Evolutionary conservation across 2,888 invertebrate genomes (phyloP), one percentile per base, ranked within the genome.

Genomic region (Hypomecis punctinalis): DNA sequence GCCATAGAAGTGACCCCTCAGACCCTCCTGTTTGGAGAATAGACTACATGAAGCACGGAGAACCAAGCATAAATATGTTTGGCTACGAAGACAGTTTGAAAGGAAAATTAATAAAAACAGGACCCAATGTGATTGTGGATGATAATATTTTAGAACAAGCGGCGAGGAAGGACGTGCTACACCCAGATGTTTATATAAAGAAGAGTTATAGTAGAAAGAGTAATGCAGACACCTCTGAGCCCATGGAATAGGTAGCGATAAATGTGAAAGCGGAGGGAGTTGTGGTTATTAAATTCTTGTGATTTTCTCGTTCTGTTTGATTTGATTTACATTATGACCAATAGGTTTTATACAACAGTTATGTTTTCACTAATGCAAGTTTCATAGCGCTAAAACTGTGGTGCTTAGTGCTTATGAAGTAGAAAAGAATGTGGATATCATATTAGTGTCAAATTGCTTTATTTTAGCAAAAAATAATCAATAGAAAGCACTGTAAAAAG

Each of bases 21-120:
- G 81, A 88, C 13, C 76, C 84, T 0, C 84, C 90, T 0, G 83
- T 88, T 0, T 92, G 92, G 92, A 75, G 89, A 57, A 90, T 91
- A 59, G 91, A 92, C 68, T 92, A 91, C 70, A 83, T 80, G 79
- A 91, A 89, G 68, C 91, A 90, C 57, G 90, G 90, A 0, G 88
- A 89, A 6, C 86, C 90, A 0, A 84, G 82, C 37, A 37, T 88
- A 0, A 85, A 86, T 69, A 73, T 81, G 70, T 82, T 86, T 11
- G 79, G 71, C 0, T 79, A 75, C 51, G 83, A 83, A 0, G 83
- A 84, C 11, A 67, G 71, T 13, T 66, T 88, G 1, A 79, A 81
- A n/a, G 84, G 81, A 0, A 88, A 86, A 39, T 68, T 90, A 1
- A 76, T 84, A 8, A 88, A 89, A 58, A 76, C 81, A 0, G 84